Evolutionary conservation across 2,888 invertebrate species (phyloP), one percentile per base, ranked within the genome.

Genomic region (Sinhomidia bicolor): DNA sequence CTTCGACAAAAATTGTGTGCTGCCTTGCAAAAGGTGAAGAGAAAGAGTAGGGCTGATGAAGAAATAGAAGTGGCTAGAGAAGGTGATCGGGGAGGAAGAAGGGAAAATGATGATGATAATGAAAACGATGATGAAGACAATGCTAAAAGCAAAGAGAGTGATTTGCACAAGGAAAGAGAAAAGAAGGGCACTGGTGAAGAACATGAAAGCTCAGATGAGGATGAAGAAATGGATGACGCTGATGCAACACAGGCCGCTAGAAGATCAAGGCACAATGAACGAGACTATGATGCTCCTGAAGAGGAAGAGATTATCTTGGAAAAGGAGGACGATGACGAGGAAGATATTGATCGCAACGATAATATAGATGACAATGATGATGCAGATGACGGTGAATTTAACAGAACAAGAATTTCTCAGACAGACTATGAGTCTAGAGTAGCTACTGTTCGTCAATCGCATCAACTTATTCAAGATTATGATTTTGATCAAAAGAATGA

Each of bases 401-500:
- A 32, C 57, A 74, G 78, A 65, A 60, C 80, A 36, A 80, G 71
- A 47, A 86, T 89, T 1, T 79, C 79, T 90, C 76, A 74, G 89
- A 92, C 90, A 20, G 85, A 78, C 32, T 89, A 83, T 41, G 85
- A 88, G 5, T 20, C 71, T 1, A 71, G 92, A 44, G 81, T 84
- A 7, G 36, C 47, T 44, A 93, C 94, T 74, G 94, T 95, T 32
- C 92, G 94, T 0, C 93, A 93, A 93, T 93, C 7, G 65, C 93
- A 95, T 85, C 92, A 92, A 1, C 93, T 94, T 76, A 95, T 95
- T 0, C 94, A 94, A 0, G 95, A 95, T 88, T 99, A 98, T 93
- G 94, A 94, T 0, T 98, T 96, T 93, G 99, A 99, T 93, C 95
- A 94, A 0, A 95, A 96, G 83, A 94, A 95, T n/a, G 94, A 96